Evolutionary conservation across 2,797 vertebrate genomes (phyloP), one percentile per base, ranked within the genome.

Genomic region (Dermochelys coriacea): DNA sequence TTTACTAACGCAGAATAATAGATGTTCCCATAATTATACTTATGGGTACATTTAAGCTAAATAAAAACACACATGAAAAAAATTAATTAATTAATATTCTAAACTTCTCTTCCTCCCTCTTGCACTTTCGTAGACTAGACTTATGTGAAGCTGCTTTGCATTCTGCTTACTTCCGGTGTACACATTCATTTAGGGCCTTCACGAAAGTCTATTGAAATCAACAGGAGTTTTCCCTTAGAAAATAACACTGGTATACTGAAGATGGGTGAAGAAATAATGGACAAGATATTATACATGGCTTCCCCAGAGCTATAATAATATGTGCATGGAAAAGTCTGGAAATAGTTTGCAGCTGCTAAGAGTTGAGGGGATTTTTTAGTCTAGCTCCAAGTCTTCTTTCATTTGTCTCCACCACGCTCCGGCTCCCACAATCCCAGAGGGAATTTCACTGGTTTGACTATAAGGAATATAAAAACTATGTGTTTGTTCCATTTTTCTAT

Each of bases 351-450:
- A 15, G n/a, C 90, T 81, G 75, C 82, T 86, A 84, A 86, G 79
- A 14, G 78, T 64, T 95, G 88, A 87, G 71, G 45, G 94, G 95
- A 96, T 91, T 34, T 55, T 93, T 54, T 61, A 89, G 25, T 61
- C 37, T 93, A 59, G 71, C 93, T 96, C 89, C 27, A 80, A 93
- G 85, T 12, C 83, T 94, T 97, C 85, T 93, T 86, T 88, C 68
- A 86, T 95, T 94, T 97, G 92, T 91, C 19, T 47, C 18, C 68
- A 41, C 29, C 57, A 37, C 80, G 41, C 3, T 80, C 12, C 52
- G 51, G 25, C 37, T 27, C 27, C 16, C 41, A 82, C 34, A 89
- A 61, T 18, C 34, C 68, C 87, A 52, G 51, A 80, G 19, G 12
- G 2, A 57, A 31, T 68, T 92, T 80, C 55, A 54, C 52, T 52